Percentiles rank a stretch among this genome's conserved stretches.
These are phyloP conservation scores for Aphaenogaster rudis DNA, from an alignment of 1,140 invertebrate species.

Conservation along the genomic window DNA sequence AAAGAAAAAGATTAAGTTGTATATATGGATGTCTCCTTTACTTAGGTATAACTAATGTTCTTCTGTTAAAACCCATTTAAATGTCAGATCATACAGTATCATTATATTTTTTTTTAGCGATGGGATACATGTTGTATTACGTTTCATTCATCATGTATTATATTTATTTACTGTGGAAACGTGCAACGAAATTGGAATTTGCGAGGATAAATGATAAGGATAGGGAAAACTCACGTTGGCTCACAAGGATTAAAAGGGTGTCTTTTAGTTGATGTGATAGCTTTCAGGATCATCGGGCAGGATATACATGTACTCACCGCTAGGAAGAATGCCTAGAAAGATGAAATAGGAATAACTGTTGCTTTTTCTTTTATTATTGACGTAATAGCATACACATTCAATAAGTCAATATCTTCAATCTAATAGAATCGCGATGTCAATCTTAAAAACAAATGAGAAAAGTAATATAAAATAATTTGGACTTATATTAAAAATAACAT, in stretches of 20 bases:
- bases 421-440: neutral
- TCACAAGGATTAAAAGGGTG: conserved; percentile 7
- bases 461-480: neutral
- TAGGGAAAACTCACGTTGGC: conserved; percentile 54
- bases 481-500: neutral
- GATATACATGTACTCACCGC: conserved; percentile 81
- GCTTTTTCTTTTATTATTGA: conserved; percentile 23
- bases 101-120: neutral
- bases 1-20: neutral
- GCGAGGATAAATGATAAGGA: neutral
- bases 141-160: neutral
- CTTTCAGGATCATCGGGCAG: conserved; percentile 67
- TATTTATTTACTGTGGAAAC: neutral
- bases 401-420: neutral
- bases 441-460: neutral
- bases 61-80: neutral
- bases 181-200: neutral
- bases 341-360: neutral
- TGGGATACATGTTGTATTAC: neutral
- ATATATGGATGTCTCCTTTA: neutral
- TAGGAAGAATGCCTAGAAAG: conserved; percentile 80
- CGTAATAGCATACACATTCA: neutral
- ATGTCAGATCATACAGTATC: neutral
- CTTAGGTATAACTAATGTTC: neutral
- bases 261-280: conserved; percentile 50